Conservation (phyloP, 2,113 vertebrate species). For the Caretta caretta region DNA sequence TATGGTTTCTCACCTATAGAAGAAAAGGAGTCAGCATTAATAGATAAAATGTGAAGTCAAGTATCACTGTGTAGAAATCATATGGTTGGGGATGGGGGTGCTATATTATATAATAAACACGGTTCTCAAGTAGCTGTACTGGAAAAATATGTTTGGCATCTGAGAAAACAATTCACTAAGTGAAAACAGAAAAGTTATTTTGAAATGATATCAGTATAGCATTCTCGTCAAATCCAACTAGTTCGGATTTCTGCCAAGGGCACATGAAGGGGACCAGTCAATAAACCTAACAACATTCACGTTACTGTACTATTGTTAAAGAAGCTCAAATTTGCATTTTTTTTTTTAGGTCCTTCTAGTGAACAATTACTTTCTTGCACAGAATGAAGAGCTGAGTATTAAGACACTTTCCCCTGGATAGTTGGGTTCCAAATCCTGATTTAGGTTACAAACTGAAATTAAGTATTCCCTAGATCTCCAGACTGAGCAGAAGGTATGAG, state of each 20-base stretch:
- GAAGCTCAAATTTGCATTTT: background rate
- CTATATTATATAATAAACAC: background rate
- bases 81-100: background rate
- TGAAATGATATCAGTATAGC: background rate
- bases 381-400: background rate
- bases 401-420: background rate
- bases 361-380: background rate
- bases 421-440: background rate
- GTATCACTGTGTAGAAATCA: background rate
- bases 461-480: background rate
- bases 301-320: background rate
- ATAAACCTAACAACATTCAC: background rate
- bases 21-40: background rate
- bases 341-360: background rate
- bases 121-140: background rate
- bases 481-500: background rate
- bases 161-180: background rate
- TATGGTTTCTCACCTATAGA: constrained; percentile 94
- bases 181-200: background rate
- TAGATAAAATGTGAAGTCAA: background rate
- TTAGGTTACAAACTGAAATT: background rate
- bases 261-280: background rate
- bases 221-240: background rate
- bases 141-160: background rate
- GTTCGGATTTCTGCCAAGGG: background rate